These are phyloP conservation scores for Poecilia picta DNA, from an alignment of 2,797 vertebrate genomes.

Conservation along the genomic window DNA sequence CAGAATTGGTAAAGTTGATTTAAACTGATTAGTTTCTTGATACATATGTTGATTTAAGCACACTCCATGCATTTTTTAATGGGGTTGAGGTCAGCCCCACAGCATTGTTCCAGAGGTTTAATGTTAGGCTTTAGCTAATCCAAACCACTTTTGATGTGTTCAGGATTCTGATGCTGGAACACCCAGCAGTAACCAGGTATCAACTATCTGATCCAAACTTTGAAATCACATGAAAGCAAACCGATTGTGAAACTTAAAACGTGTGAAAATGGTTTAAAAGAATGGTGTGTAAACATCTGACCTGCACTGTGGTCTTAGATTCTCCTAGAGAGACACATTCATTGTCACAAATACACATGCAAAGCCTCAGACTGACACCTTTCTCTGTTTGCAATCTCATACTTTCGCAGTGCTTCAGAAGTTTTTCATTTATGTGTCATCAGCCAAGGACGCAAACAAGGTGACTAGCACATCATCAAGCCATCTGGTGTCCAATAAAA, in stretches of 20 bases:
- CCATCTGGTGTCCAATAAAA: constrained; percentile 62
- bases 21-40: not conserved
- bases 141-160: not conserved
- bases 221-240: not conserved
- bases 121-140: not conserved
- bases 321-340: constrained; percentile 9
- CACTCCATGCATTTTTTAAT: not conserved
- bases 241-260: too few species aligned
- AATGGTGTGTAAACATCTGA: not conserved
- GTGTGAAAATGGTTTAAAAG: not conserved
- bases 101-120: not conserved
- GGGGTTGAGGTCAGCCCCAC: not conserved
- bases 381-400: constrained; percentile 10
- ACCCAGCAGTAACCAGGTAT: not conserved
- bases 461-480: constrained; percentile 69
- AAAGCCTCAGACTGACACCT: not conserved
- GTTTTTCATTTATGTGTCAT: constrained; percentile 39
- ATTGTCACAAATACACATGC: not conserved
- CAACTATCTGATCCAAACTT: not conserved
- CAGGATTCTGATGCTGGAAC: not conserved
- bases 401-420: constrained; percentile 31
- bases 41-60: not conserved
- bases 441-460: constrained; percentile 67
- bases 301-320: constrained; percentile 8
- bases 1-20: not conserved